Evolutionary conservation across 2,888 invertebrate genomes (phyloP).

Genomic region (Pecten maximus): DNA sequence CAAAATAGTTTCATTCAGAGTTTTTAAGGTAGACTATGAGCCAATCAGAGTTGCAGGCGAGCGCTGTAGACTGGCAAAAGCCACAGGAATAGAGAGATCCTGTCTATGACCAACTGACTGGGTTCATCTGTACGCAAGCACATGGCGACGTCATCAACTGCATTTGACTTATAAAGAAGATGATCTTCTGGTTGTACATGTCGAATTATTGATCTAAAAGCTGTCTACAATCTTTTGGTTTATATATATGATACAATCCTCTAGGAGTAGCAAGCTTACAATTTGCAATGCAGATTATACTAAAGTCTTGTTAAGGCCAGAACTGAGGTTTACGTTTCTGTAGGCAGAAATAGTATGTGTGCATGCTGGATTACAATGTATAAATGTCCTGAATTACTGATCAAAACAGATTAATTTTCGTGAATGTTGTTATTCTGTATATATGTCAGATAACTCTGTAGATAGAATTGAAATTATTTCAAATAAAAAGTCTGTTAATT

Average conservation of each 20-base stretch:
- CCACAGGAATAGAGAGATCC: background rate
- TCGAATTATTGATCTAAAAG: background rate
- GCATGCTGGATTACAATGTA: background rate
- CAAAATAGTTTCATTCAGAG: background rate
- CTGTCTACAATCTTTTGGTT: background rate
- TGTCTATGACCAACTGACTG: background rate
- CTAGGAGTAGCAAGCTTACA: background rate
- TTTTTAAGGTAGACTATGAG: background rate
- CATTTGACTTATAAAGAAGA: background rate
- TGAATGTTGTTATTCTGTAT: background rate
- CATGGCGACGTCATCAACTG: background rate
- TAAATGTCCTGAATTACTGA: background rate
- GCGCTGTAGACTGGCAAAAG: background rate
- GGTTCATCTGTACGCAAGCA: background rate
- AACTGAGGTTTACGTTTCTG: background rate
- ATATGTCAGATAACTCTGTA: background rate
- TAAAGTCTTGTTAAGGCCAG: background rate
- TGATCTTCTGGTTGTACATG: background rate
- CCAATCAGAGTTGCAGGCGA: background rate
- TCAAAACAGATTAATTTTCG: background rate
- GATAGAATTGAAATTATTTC: background rate
- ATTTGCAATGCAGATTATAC: conserved; percentile 22
- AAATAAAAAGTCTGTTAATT: background rate
- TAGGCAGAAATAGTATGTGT: background rate
- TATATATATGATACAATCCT: background rate